Percentiles rank a stretch among this genome's conserved stretches.
Evolutionary conservation across 2,797 vertebrate genomes (phyloP).

Genomic region (Chrosomus eos): DNA sequence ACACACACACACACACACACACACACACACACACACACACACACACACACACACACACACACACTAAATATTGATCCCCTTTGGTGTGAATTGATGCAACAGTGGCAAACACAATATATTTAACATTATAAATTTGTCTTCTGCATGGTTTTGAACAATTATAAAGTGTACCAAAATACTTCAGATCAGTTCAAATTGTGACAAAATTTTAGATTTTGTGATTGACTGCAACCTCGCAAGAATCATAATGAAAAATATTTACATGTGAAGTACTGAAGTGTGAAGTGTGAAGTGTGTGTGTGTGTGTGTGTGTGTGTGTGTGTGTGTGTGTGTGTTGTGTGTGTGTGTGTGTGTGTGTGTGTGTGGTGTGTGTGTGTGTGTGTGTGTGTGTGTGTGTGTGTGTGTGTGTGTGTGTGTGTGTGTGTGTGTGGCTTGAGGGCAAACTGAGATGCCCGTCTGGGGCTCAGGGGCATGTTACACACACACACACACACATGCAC

Average conservation of each 20-base stretch:
- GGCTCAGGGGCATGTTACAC: conserved; percentile 39
- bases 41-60: not conserved
- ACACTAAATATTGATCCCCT: not conserved
- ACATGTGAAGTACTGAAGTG: not conserved
- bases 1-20: too few relatives aligned
- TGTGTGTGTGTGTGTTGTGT: not conserved
- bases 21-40: too few relatives aligned
- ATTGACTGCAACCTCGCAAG: not conserved
- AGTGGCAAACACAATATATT: not conserved
- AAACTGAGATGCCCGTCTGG: conserved; percentile 50
- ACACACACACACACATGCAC: not conserved
- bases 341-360: not conserved
- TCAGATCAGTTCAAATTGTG: not conserved
- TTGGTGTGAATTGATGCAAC: not conserved
- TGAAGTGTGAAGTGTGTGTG: too few relatives aligned
- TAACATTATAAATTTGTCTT: not conserved
- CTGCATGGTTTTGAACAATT: not conserved
- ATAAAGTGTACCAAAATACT: not conserved
- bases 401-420: not conserved
- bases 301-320: not conserved
- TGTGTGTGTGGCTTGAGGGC: conserved; percentile 39
- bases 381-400: not conserved
- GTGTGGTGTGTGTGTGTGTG: not conserved
- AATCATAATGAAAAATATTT: not conserved
- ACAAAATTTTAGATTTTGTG: not conserved